Conservation (phyloP, 1,140 invertebrate species). For the Carposina sasakii region DNA sequence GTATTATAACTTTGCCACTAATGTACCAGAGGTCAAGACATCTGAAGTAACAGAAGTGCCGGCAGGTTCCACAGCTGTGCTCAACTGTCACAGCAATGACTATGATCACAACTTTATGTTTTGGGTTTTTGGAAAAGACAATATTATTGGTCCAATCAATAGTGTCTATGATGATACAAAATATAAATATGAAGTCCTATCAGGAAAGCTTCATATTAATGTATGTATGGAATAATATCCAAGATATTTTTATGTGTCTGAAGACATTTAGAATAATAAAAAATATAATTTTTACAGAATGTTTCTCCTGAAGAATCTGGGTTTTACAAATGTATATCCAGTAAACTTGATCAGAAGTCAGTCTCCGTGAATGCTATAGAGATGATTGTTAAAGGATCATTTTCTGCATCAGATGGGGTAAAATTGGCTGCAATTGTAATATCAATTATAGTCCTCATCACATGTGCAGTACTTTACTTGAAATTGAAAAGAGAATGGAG, state of each 20-base stretch:
- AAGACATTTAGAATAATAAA: no score
- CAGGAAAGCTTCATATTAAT: constrained; percentile 77
- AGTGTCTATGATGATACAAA: constrained; percentile 74
- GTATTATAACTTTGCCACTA: no score
- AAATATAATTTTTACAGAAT: constrained; percentile 60
- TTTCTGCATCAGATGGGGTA: constrained; percentile 68
- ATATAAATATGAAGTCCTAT: constrained; percentile 80
- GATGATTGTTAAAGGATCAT: constrained; percentile 72
- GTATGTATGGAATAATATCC: constrained; percentile 55
- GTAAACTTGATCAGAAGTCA: constrained; percentile 68
- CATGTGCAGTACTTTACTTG: constrained; percentile 59
- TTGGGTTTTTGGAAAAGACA: constrained; percentile 75
- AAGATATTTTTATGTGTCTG: background rate
- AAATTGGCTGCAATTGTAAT: constrained; percentile 60
- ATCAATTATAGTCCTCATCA: constrained; percentile 58
- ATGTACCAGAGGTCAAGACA: constrained; percentile 31
- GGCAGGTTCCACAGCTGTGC: constrained; percentile 73
- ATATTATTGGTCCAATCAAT: constrained; percentile 78
- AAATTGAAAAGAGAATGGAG: constrained; percentile 59
- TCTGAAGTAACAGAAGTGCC: constrained; percentile 70
- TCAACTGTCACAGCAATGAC: constrained; percentile 78
- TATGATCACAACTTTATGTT: constrained; percentile 79
- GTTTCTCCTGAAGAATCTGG: constrained; percentile 76
- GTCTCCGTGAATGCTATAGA: constrained; percentile 74
- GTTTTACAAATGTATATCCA: constrained; percentile 78